A percentile compares a stretch with the other conserved stretches of the same genome.
Evolutionary conservation across 2,113 vertebrate genomes (phyloP).

Genomic region (Centrocercus urophasianus): DNA sequence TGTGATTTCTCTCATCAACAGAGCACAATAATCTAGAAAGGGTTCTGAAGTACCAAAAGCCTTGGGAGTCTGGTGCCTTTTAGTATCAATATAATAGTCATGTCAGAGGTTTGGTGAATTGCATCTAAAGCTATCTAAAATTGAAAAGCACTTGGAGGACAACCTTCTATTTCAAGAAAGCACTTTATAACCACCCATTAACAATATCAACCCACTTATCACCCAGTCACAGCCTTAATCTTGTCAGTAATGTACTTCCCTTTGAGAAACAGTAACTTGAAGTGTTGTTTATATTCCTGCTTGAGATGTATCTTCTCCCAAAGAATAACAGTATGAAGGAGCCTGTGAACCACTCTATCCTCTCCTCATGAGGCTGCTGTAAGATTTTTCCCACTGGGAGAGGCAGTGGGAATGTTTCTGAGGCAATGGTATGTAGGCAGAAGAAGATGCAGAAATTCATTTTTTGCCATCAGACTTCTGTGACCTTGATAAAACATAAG

Average conservation of each 20-base stretch:
- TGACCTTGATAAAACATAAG: neutral
- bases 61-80: neutral
- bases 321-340: neutral
- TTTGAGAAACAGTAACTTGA: neutral
- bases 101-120: neutral
- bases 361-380: neutral
- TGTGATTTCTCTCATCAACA: neutral
- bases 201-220: neutral
- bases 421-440: neutral
- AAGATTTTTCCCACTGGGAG: neutral
- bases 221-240: neutral
- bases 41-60: neutral
- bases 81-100: neutral
- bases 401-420: neutral
- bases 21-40: neutral
- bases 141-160: constrained; percentile 1
- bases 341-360: neutral
- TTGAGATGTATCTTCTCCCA: neutral
- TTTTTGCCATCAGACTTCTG: neutral
- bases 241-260: neutral
- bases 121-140: neutral
- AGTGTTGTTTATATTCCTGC: neutral
- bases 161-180: neutral
- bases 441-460: neutral
- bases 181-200: neutral